Conservation (phyloP, 2,797 vertebrate species). For the Fistularia commersonii region DNA sequence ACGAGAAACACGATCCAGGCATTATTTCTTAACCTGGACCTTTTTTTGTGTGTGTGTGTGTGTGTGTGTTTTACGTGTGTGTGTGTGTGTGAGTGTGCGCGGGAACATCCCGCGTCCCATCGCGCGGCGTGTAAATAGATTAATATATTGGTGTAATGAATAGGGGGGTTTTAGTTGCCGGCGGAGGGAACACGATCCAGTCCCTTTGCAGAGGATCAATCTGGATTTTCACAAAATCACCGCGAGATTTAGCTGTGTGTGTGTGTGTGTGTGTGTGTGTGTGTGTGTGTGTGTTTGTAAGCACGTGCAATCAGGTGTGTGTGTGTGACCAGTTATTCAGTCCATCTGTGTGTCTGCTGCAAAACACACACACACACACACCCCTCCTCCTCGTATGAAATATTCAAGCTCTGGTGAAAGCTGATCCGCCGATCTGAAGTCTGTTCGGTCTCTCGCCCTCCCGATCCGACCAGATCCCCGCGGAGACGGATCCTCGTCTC, state of each 20-base stretch:
- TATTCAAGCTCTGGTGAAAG: conserved; percentile 83
- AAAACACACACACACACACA: too few species aligned
- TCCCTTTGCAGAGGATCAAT: too few species aligned
- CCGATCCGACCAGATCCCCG: conserved; percentile 42
- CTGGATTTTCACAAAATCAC: too few species aligned
- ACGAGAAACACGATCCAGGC: conserved; percentile 75
- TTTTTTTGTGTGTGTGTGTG: conserved; percentile 27
- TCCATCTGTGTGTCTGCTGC: conserved; percentile 63
- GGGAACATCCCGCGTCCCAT: too few species aligned
- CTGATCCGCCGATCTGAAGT: conserved; percentile 81
- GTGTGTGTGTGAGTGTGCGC: conserved; percentile 16
- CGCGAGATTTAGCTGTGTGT: conserved; percentile 2
- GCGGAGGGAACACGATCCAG: too few species aligned
- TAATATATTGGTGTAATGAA: too few species aligned
- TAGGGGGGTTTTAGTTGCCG: too few species aligned
- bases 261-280: conserved; percentile 3
- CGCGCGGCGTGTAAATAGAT: too few species aligned
- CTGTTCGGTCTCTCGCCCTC: conserved; percentile 62
- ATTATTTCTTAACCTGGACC: conserved; percentile 58
- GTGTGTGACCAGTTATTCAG: conserved; percentile 56
- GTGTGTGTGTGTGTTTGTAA: conserved; percentile 12
- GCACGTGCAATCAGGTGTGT: conserved; percentile 20
- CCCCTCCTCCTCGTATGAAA: conserved; percentile 75
- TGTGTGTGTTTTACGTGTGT: too few species aligned
- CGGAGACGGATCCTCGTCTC: conserved; percentile 63